Evolutionary conservation across 2,113 vertebrate species (phyloP).

Genomic region (Dasyornis broadbenti): DNA sequence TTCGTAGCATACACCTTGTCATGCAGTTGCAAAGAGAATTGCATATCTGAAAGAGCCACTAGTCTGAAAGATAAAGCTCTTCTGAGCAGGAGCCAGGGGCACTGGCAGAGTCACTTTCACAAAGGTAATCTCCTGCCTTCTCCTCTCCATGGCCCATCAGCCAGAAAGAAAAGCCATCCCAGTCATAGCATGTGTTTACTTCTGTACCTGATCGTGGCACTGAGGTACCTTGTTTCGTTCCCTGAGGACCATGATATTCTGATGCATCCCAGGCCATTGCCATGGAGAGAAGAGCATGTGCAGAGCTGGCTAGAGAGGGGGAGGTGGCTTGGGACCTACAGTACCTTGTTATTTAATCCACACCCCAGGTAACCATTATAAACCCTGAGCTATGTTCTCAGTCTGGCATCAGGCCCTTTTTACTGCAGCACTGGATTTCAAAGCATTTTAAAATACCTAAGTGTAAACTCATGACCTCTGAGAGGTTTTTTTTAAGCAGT

Average conservation of each 20-base stretch:
- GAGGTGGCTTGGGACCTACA: neutral
- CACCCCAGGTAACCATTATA: neutral
- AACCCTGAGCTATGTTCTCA: neutral
- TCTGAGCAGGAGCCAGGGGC: neutral
- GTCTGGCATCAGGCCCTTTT: neutral
- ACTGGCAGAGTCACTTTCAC: neutral
- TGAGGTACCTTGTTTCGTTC: neutral
- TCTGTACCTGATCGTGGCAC: neutral
- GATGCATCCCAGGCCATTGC: neutral
- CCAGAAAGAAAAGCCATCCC: neutral
- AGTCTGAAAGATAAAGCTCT: neutral
- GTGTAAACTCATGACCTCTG: slow-evolving; percentile 22
- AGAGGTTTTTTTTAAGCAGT: neutral
- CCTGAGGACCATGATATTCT: neutral
- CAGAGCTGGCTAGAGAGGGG: neutral
- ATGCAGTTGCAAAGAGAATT: neutral
- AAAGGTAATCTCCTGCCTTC: neutral
- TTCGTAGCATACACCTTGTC: neutral
- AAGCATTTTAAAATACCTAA: slow-evolving; percentile 6
- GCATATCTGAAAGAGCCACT: neutral
- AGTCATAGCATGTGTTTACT: neutral
- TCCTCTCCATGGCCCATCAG: neutral
- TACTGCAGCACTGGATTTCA: neutral
- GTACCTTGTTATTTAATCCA: neutral
- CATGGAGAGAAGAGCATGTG: neutral